Evolutionary conservation across 2,888 invertebrate genomes (phyloP), one percentile per base, ranked within the genome.

Genomic region (Megastigmus dorsalis): DNA sequence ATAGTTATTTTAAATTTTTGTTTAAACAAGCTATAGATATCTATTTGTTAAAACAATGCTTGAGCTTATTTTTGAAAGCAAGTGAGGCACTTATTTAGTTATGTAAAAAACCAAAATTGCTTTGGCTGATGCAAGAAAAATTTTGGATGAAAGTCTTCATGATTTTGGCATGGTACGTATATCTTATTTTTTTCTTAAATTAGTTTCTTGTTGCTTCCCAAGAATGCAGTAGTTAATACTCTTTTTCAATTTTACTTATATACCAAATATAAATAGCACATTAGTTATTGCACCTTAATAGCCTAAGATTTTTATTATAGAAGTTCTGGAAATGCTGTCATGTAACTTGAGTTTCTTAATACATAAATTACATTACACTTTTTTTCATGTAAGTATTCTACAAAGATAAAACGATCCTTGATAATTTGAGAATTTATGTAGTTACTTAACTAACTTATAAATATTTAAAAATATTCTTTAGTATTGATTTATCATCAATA

Each of bases 101-200:
- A 79, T 79, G 77, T 72, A 79, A 79, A 79, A 45, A 82, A 78
- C 80, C 81, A 82, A 79, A 82, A 81, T 84, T 84, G 85, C 86
- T 86, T 85, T 86, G 84, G 84, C 85, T 83, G 82, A 83, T 82
- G 82, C 84, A 82, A 84, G 83, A 85, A 80, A n/a, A n/a, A 79
- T 78, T 82, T 76, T 84, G 84, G 85, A 85, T 83, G 79, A 80
- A 67, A 79, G 78, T 78, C 78, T 80, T 78, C 80, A 82, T 77
- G 82, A 79, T 82, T 84, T 82, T 82, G 81, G 86, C 86, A 86
- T 86, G 86, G 85, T 86, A 86, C 82, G 86, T 86, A 86, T 83
- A 72, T 80, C 72, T 81, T 80, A 77, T 57, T 81, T 70, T 82
- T 69, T 80, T 79, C 13, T 77, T 57, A 74, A 74, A 73, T 68